Evolutionary conservation across 1,140 invertebrate species (phyloP), one percentile per base, ranked within the genome.

Genomic region (Macrobrachium nipponense): DNA sequence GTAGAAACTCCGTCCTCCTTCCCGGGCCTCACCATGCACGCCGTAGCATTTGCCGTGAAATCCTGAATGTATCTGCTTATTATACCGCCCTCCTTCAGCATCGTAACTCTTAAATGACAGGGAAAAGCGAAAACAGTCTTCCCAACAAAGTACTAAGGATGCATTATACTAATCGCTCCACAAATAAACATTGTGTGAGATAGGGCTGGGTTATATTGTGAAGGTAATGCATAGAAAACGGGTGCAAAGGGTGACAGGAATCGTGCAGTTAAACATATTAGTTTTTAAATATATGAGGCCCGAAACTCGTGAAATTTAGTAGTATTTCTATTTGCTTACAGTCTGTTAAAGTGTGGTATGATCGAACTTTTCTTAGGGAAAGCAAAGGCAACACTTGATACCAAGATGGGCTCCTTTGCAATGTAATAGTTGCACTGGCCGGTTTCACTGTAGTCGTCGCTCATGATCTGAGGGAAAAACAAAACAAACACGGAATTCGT

Each of bases 341-440:
- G 68, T 20, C 70, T 80, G 20, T 80, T 68, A 23, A 80, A 43
- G 43, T 64, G 79, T 10, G 36, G 36, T 18, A 68, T 12, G 36
- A 80, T 11, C 7, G 6, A 15, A 44, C 79, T 80, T 6, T 62
- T 62, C 20, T 80, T 80, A 36, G 79, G 62, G 64, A 80, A 80
- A 12, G 61, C 44, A 64, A 80, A 80, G 36, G 79, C 62, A 62
- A 68, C 20, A 44, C 62, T n/a, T 12, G 12, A 51, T 36, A n/a
- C 12, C 17, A 2, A 51, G 8, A 80, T 80, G 6, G 61, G 14
- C 64, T 80, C 79, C 36, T 68, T 36, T 10, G 79, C 79, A 44
- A 80, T 80, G 64, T 80, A 80, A 17, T 80, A 80, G 79, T 80
- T 80, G 59, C 79, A 80, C 10, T 6, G n/a, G 5, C 61, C 79